Evolutionary conservation across 1,140 invertebrate genomes (phyloP), one percentile per base, ranked within the genome.

Genomic region (Drosophila fuyamai): DNA sequence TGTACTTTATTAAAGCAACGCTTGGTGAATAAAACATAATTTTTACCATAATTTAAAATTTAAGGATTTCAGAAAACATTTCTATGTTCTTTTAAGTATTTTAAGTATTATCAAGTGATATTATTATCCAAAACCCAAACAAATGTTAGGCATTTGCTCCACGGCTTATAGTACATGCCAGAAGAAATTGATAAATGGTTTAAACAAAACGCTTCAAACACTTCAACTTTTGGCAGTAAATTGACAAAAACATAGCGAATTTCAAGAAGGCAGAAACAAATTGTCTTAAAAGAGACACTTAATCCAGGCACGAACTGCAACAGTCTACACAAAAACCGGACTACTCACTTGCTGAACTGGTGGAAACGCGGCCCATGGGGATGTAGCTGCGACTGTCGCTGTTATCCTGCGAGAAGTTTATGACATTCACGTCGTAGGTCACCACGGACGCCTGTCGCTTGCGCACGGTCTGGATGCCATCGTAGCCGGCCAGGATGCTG

Each of bases 381-480:
- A 91, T 91, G 58, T 81, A 93, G 82, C 81, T 93, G 62, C 75
- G 92, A 89, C 86, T 88, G 62, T 90, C 91, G 57, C 86, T 84
- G 47, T 89, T 79, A 35, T 92, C 92, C 71, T 92, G 89, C 56
- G 92, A 84, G 62, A 92, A 92, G 70, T 92, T 92, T 44, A 92
- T 92, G 76, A 92, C 92, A 76, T 92, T 92, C 8, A 92, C 92
- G 53, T 92, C 92, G 68, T 92, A 92, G 57, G 92, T 92, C 46
- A 92, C 92, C 58, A 92, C 89, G 6, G 92, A 92, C 7, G 92
- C 91, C 50, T 92, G 90, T 51, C 92, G 84, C 63, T 92, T 92
- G 27, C 92, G 85, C 40, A 85, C 71, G 6, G 77, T 79, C 59
- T 91, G 91, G 40, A 80, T 81, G 44, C 84, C 88, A 50, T 92